These are phyloP conservation scores for Gephyroberyx darwinii DNA, from an alignment of 2,797 vertebrate species.

Conservation along the genomic window DNA sequence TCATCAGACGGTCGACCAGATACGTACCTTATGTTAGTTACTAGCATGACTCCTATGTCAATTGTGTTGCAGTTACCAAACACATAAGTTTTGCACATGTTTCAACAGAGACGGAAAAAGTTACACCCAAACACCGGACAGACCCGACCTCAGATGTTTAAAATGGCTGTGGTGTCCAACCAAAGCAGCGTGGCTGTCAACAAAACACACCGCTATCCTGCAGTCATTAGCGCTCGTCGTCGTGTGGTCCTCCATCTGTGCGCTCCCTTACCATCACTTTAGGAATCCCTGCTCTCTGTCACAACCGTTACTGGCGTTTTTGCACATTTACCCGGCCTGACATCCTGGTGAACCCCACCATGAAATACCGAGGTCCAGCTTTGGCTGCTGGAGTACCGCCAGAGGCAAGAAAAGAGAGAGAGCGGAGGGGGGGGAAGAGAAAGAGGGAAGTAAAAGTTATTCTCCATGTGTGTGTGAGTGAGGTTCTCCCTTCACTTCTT, in stretches of 20 bases:
- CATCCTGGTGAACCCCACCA: slow-evolving; percentile 47
- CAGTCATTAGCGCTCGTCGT: slow-evolving; percentile 27
- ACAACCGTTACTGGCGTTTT: slow-evolving; percentile 52
- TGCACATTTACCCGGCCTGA: slow-evolving; percentile 55
- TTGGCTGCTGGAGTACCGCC: slow-evolving; percentile 50
- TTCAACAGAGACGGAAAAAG: too few relatives aligned
- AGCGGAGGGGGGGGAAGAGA: slow-evolving; percentile 10
- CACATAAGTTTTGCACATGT: too few relatives aligned
- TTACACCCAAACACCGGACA: too few relatives aligned
- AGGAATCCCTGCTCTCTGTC: slow-evolving; percentile 54
- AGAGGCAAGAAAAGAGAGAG: slow-evolving; percentile 36
- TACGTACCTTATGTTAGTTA: too few relatives aligned
- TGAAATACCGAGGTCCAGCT: slow-evolving; percentile 52
- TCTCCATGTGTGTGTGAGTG: background rate
- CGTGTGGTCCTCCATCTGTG: slow-evolving; percentile 39
- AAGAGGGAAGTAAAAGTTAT: slow-evolving; percentile 20
- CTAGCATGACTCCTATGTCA: too few relatives aligned
- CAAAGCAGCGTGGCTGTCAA: background rate
- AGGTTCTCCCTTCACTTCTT: slow-evolving; percentile 30
- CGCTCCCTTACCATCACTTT: slow-evolving; percentile 12
- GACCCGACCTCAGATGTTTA: too few relatives aligned
- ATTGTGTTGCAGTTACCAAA: too few relatives aligned
- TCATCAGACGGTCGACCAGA: too few relatives aligned
- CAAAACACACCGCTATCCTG: slow-evolving; percentile 1
- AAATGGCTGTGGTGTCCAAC: background rate